Evolutionary conservation across 2,888 invertebrate species (phyloP), one percentile per base, ranked within the genome.

Genomic region (Fragum whitleyi): DNA sequence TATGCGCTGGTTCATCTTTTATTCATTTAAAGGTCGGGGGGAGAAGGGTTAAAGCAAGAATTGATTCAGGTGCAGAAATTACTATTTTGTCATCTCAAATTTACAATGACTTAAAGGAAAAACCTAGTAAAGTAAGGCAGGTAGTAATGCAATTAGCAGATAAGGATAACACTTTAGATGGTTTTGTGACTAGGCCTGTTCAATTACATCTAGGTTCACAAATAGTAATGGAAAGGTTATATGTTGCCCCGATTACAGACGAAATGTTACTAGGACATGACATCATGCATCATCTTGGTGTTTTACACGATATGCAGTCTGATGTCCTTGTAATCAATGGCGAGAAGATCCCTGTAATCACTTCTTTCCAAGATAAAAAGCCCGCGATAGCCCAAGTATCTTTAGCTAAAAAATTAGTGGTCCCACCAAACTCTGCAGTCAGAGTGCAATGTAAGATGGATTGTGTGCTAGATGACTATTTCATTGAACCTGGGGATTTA

Each of bases 381-480:
- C 61, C 73, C 1, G 1, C 1, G 3, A 28, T 73, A 0, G 28
- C 72, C 2, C 7, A 62, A 28, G 77, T 80, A 0, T 69, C 74
- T 0, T 42, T 76, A 14, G 47, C 73, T 0, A 77, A 55, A 53
- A 6, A 11, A 0, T 3, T 57, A 9, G 32, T 74, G 2, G 47
- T 81, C 2, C 80, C 77, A 0, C 81, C 81, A 23, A 39, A 81
- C n/a, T 77, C 81, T 0, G 77, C 39, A 11, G 42, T 57, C 0
- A 32, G 32, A 5, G 55, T 76, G 1, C 39, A n/a, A 19, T 69
- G 81, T 21, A 55, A 57, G 19, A n/a, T 77, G 26, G 39, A 32
- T 1, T 19, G 0, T 5, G n/a, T 72, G 11, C 6, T 69, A 32
- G 11, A 47, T 1, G 47, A 65, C 9, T 81, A 81, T 32, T 16